Evolutionary conservation across 1,140 invertebrate species (phyloP).

Genomic region (Danaus melanippus): DNA sequence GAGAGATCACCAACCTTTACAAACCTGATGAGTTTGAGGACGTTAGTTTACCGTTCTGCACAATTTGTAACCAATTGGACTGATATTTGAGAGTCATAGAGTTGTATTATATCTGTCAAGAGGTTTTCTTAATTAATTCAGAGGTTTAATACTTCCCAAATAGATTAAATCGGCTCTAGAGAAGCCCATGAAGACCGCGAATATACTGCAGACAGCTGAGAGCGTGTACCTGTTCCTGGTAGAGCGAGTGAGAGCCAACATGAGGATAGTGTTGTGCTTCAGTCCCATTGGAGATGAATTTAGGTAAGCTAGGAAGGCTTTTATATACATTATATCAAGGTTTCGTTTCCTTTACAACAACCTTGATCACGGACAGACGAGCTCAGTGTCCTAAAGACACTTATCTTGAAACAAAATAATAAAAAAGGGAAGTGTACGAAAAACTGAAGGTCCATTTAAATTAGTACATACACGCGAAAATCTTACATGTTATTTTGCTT

Average conservation of each 20-base stretch:
- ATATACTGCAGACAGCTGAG: constrained; percentile 77
- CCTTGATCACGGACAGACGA: no score
- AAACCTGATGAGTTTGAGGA: constrained; percentile 89
- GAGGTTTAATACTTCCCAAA: constrained; percentile 16
- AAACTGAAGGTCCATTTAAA: no score
- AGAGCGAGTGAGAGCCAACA: constrained; percentile 80
- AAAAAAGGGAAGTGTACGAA: no score
- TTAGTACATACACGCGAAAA: no score
- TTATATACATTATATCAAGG: no score
- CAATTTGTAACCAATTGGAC: no score
- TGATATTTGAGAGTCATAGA: no score
- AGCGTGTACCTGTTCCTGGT: constrained; percentile 83
- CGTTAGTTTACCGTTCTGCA: constrained; percentile 59
- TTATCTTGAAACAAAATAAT: no score
- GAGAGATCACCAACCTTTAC: constrained; percentile 88
- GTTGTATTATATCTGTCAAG: neutral
- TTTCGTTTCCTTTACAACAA: no score
- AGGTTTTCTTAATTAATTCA: neutral
- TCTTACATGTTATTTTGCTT: no score
- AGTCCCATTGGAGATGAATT: constrained; percentile 87
- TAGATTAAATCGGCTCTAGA: constrained; percentile 81
- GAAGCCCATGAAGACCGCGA: constrained; percentile 77
- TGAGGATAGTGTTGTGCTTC: constrained; percentile 89
- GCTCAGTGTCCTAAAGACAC: no score
- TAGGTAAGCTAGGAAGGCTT: constrained; percentile 31